Percentiles rank a stretch among this genome's conserved stretches.
Conservation (phyloP, 2,888 invertebrate species). For the Diarsia mendica region DNA sequence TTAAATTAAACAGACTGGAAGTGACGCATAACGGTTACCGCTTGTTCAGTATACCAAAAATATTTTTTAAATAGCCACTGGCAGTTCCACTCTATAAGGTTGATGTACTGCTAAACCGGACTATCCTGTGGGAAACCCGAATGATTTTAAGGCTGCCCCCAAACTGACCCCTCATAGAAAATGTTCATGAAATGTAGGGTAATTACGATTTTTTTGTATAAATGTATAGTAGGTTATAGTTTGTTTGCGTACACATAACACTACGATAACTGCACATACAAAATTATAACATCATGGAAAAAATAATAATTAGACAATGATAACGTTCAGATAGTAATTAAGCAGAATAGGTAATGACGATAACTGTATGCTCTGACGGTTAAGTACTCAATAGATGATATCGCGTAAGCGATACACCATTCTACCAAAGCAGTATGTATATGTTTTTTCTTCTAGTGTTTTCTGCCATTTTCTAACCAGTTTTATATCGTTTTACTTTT, state of each 20-base stretch:
- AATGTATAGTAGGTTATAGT: neutral
- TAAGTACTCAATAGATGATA: constrained; percentile 4
- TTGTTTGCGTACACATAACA: neutral
- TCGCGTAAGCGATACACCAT: neutral
- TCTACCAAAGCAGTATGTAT: neutral
- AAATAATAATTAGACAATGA: constrained; percentile 32
- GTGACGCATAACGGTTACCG: neutral
- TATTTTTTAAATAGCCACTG: too few relatives aligned
- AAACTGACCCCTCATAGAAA: too few relatives aligned
- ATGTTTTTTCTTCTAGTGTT: neutral
- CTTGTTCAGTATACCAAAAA: neutral
- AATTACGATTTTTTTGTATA: neutral
- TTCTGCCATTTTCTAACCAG: neutral
- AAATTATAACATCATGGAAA: neutral
- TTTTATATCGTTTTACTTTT: neutral
- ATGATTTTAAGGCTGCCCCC: too few relatives aligned
- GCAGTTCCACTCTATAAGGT: too few relatives aligned
- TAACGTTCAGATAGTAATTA: constrained; percentile 18
- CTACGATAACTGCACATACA: constrained; percentile 4
- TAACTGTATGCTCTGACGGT: neutral
- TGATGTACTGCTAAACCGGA: too few relatives aligned
- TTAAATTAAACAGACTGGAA: too few relatives aligned
- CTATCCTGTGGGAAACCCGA: too few relatives aligned
- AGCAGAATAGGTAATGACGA: constrained; percentile 32
- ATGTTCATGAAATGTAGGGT: too few relatives aligned